These are phyloP conservation scores for Perizoma flavofasciatum DNA, from an alignment of 2,888 invertebrate genomes.

Conservation along the genomic window DNA sequence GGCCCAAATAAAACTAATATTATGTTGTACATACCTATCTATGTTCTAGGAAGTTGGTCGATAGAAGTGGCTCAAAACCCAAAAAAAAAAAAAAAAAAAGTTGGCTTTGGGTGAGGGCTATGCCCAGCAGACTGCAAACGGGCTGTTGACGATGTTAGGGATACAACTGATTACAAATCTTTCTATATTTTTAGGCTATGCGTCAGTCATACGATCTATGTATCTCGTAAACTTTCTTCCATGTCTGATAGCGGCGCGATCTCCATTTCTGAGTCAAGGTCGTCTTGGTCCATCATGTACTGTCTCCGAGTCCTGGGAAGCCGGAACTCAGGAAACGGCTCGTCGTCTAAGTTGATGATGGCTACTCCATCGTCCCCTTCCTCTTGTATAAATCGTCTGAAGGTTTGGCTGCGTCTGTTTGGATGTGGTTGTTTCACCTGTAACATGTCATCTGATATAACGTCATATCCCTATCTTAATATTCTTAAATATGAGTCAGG, in stretches of 20 bases:
- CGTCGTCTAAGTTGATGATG: slow-evolving; percentile 52
- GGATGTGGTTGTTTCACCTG: slow-evolving; percentile 18
- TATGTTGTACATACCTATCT: not conserved
- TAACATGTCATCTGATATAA: not conserved
- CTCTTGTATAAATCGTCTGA: slow-evolving; percentile 53
- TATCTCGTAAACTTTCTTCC: not conserved
- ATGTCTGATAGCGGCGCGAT: slow-evolving; percentile 8
- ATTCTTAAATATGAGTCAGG: no score
- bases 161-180: no score
- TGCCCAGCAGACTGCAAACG: no score
- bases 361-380: slow-evolving; percentile 49
- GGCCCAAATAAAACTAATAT: not conserved
- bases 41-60: no score
- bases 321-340: slow-evolving; percentile 57
- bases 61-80: no score
- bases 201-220: not conserved
- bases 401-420: slow-evolving; percentile 27
- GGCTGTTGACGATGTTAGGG: no score
- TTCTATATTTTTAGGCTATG: no score
- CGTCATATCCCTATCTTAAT: no score
- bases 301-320: slow-evolving; percentile 59
- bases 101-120: no score
- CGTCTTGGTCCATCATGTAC: slow-evolving; percentile 50
- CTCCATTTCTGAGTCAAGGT: slow-evolving; percentile 12
- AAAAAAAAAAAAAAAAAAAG: no score